These are phyloP conservation scores for Eira barbara DNA, from an alignment of 2,113 vertebrate species.

Conservation along the genomic window DNA sequence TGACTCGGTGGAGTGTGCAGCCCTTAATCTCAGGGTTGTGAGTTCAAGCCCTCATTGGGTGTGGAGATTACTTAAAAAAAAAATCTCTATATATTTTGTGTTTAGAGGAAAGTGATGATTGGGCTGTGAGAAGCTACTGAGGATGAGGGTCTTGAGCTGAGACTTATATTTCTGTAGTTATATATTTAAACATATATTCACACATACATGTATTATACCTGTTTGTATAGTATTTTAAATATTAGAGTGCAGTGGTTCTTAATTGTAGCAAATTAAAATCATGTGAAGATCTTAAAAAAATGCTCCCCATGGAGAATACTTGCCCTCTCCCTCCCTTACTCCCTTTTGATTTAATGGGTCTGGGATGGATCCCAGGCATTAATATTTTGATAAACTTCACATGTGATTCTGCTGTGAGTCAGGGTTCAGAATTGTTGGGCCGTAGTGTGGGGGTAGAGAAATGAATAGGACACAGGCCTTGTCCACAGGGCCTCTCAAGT, in stretches of 20 bases:
- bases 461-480: not conserved
- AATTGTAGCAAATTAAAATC: not conserved
- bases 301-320: not conserved
- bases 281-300: slow-evolving; percentile 33
- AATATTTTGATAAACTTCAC: slow-evolving; percentile 52
- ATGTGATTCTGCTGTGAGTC: slow-evolving; percentile 33
- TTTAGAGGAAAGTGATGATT: not conserved
- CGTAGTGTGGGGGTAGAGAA: not conserved
- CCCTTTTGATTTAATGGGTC: slow-evolving; percentile 40
- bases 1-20: not conserved
- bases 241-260: not conserved
- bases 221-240: not conserved
- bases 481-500: not conserved
- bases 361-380: slow-evolving; percentile 34
- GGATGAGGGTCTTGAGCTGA: not conserved
- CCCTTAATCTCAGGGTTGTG: not conserved
- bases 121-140: not conserved
- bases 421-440: not conserved
- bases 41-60: not conserved
- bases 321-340: not conserved
- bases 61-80: not conserved
- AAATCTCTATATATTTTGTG: not conserved
- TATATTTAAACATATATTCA: not conserved
- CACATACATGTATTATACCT: not conserved
- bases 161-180: not conserved